phyloP scores from a whole-genome alignment of 2,113 vertebrate genomes.

The Phyllostomus discolor region DNA sequence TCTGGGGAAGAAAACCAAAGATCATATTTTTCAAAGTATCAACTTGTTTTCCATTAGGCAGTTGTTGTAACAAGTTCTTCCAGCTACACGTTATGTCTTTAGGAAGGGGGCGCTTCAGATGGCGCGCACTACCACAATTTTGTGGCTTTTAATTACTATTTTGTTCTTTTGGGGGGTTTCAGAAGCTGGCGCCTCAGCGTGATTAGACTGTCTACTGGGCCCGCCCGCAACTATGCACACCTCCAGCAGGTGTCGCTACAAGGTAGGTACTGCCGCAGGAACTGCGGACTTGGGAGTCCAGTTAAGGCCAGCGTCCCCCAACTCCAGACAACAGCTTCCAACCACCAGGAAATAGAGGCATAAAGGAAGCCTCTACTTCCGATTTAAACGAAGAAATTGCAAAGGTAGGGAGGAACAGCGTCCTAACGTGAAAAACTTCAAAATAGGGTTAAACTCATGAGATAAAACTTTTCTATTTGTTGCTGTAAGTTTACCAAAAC shows the following conservation, averaged over 20 bases:
- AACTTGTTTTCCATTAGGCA: constrained; percentile 75
- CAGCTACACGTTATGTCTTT: constrained; percentile 75
- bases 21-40: constrained; percentile 69
- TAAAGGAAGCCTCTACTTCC: background rate
- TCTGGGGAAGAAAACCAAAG: constrained; percentile 59
- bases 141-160: constrained; percentile 85
- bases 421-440: background rate
- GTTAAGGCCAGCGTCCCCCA: background rate
- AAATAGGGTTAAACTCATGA: background rate
- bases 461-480: background rate
- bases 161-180: constrained; percentile 78
- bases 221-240: background rate
- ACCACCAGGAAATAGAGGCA: background rate
- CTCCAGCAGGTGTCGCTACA: constrained; percentile 76
- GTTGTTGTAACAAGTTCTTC: constrained; percentile 79
- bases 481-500: background rate
- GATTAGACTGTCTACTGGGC: constrained; percentile 70
- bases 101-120: constrained; percentile 74
- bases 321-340: background rate
- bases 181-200: constrained; percentile 80
- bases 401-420: background rate
- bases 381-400: background rate
- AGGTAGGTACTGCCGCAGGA: constrained; percentile 32
- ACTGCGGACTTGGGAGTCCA: background rate
- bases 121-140: constrained; percentile 76